Evolutionary conservation across 2,888 invertebrate species (phyloP).

Genomic region (Coleophora flavipennella): DNA sequence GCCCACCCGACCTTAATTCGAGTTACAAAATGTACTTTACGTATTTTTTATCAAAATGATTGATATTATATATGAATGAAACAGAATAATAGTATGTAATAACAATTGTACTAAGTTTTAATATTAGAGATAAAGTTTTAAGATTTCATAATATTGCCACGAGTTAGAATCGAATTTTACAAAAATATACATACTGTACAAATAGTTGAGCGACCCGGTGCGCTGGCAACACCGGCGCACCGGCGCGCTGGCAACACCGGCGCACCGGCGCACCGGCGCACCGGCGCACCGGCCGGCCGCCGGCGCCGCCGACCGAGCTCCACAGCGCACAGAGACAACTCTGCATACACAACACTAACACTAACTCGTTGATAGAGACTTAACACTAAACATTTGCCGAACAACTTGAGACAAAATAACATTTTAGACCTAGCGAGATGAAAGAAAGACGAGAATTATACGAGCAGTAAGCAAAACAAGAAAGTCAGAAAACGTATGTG

Average conservation of each 20-base stretch:
- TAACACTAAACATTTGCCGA: conserved; percentile 21
- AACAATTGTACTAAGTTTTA: conserved; percentile 63
- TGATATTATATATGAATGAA: conserved; percentile 8
- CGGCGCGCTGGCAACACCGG: conserved; percentile 42
- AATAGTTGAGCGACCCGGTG: conserved; percentile 59
- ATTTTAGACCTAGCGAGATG: too few relatives aligned
- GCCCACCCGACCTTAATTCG: background rate
- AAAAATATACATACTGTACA: conserved; percentile 72
- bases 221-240: conserved; percentile 33
- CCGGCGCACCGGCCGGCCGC: conserved; percentile 19
- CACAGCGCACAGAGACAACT: too few relatives aligned
- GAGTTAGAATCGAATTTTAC: conserved; percentile 64
- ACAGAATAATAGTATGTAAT: conserved; percentile 23
- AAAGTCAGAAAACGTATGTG: too few relatives aligned
- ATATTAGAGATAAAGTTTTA: conserved; percentile 58
- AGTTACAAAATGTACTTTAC: conserved; percentile 1
- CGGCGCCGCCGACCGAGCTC: too few relatives aligned
- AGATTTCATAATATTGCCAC: conserved; percentile 64
- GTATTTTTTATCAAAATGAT: conserved; percentile 1
- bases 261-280: conserved; percentile 39
- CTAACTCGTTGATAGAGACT: conserved; percentile 69
- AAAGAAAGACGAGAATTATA: too few relatives aligned
- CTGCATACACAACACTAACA: conserved; percentile 40
- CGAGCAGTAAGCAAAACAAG: too few relatives aligned
- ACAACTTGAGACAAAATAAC: too few relatives aligned